Base-by-base conservation (phyloP, 2,888 invertebrate species). In the Anticlea derivata region DNA sequence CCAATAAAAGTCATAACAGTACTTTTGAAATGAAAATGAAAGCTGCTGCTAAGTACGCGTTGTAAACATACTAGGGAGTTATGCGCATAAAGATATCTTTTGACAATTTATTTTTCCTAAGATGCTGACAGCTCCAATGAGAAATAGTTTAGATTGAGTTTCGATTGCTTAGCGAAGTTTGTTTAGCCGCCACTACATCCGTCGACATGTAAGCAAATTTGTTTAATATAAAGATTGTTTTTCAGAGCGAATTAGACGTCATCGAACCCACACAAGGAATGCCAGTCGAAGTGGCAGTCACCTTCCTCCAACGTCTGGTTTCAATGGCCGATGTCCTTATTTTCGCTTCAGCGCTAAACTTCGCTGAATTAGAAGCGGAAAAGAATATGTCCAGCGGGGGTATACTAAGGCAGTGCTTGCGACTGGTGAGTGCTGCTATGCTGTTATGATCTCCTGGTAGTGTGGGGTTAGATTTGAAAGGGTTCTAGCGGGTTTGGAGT, bases 301-400 rank as follows among this genome's bases (percentile, higher is more conserved):
- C 98, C 6, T 99, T 99, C 86, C 93, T 99, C n/a, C 98, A 99
- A 81, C 93, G 99, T 49, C 94, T 99, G 63, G 99, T 99, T 68
- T 97, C 98, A 80, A 97, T 99, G 96, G 98, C 99, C 0, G 99
- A 99, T 77, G 98, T 99, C 33, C 93, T 99, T 22, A 98, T 99
- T 68, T 99, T 99, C 91, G 98, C 99, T 50, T 98, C 98, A 73
- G 98, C 98, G 1, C 92, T 99, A 50, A 99, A 98, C 92, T 99
- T 99, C 76, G 97, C 97, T 17, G 99, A 99, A 83, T 90, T 99
- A 33, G 99, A 99, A 86, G 97, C 98, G 0, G 99, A 99, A 90
- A 99, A 99, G 90, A 99, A 99, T 81, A 99, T 99, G 99, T 98
- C 98, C 38, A 97, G 97, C 70, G 99, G 99, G n/a, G 99, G 99